Conservation (phyloP, 2,888 invertebrate species). For the Frankliniella fusca region DNA sequence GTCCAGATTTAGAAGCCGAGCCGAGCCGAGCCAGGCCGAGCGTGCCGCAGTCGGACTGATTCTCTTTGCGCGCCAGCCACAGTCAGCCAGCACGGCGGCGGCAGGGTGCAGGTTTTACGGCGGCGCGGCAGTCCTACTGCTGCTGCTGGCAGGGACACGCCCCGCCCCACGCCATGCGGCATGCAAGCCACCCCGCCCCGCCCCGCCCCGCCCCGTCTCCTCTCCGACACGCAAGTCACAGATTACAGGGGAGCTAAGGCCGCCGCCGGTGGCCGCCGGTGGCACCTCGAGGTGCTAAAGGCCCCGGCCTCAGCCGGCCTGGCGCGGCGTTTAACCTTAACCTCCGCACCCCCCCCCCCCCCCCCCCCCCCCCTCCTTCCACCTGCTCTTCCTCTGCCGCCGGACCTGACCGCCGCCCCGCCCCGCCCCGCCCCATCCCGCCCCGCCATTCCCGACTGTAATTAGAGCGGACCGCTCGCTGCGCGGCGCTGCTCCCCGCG, state of each 20-base stretch:
- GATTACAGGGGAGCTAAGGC: slow-evolving; percentile 11
- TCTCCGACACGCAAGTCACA: neutral
- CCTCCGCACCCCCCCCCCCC: neutral
- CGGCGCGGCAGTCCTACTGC: no score
- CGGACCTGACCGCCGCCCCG: no score
- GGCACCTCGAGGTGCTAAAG: slow-evolving; percentile 21
- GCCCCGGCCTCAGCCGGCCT: no score
- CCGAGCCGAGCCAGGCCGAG: neutral
- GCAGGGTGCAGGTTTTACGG: neutral
- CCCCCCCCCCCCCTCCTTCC: no score
- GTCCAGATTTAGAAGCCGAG: neutral
- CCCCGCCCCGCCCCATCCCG: no score
- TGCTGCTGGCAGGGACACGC: neutral
- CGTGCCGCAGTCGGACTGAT: neutral
- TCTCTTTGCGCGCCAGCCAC: neutral
- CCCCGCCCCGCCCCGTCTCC: neutral
- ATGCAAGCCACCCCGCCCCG: neutral
- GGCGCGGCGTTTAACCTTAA: neutral
- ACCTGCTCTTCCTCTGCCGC: no score
- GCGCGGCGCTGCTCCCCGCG: no score
- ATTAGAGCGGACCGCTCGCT: no score
- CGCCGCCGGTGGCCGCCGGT: neutral
- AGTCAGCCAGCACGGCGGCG: no score
- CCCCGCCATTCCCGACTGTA: no score
- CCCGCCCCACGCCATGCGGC: neutral